A percentile compares a stretch with the other conserved stretches of the same genome.
Evolutionary conservation across 1,140 invertebrate species (phyloP).

Genomic region (Watersipora subatra): DNA sequence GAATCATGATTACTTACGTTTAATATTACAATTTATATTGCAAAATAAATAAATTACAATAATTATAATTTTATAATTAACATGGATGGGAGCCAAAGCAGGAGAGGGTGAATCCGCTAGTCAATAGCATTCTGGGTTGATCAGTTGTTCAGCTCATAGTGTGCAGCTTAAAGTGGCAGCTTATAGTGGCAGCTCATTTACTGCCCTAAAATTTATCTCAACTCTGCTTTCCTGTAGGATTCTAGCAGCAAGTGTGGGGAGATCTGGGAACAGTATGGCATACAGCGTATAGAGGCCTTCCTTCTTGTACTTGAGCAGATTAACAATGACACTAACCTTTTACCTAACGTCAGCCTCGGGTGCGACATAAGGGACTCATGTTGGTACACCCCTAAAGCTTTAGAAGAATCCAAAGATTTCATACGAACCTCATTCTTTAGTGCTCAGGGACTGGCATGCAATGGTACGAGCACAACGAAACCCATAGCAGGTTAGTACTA

Average conservation of each 20-base stretch:
- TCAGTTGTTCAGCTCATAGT: no score
- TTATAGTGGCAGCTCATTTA: no score
- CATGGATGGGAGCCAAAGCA: no score
- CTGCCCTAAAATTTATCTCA: no score
- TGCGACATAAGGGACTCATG: conserved; percentile 66
- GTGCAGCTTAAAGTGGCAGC: no score
- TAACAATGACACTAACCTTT: conserved; percentile 39
- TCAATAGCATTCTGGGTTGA: no score
- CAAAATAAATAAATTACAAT: no score
- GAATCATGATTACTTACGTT: no score
- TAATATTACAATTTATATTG: no score
- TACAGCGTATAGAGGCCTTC: conserved; percentile 61
- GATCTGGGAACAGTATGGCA: conserved; percentile 58
- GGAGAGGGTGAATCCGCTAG: no score
- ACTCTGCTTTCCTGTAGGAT: conserved; percentile 15
- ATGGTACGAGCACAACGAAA: neutral
- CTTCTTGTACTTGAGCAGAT: conserved; percentile 47
- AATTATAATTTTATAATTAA: no score
- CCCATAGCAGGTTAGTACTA: neutral
- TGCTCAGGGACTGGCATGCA: conserved; percentile 10
- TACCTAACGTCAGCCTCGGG: conserved; percentile 53
- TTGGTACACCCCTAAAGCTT: conserved; percentile 62
- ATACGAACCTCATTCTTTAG: conserved; percentile 30
- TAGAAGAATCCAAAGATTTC: conserved; percentile 63
- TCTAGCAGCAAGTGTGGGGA: conserved; percentile 27